These are phyloP conservation scores for Tubiluchus corallicola DNA, from an alignment of 2,888 invertebrate species.

Conservation along the genomic window DNA sequence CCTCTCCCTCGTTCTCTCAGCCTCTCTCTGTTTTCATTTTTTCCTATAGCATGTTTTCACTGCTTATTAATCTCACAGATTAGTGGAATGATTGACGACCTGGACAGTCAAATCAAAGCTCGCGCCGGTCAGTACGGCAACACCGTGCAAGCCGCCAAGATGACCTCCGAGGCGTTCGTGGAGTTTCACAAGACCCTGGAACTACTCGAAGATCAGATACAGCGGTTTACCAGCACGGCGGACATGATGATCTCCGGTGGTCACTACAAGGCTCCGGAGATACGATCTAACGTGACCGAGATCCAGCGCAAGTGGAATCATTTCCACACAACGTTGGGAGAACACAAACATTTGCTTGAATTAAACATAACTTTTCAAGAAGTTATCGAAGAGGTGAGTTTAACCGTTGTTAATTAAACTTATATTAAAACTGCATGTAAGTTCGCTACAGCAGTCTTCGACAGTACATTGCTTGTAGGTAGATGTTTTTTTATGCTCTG, in stretches of 20 bases:
- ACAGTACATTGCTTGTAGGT: too few relatives aligned
- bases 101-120: conserved; percentile 41
- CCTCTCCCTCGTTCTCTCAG: too few relatives aligned
- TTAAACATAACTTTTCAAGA: conserved; percentile 50
- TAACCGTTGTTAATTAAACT: too few relatives aligned
- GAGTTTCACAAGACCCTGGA: conserved; percentile 58
- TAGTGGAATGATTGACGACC: conserved; percentile 46
- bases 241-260: conserved; percentile 35
- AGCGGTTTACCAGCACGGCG: conserved; percentile 45
- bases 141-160: conserved; percentile 46
- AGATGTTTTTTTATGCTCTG: too few relatives aligned
- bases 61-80: conserved; percentile 37
- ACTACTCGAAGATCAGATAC: conserved; percentile 47
- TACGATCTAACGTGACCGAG: conserved; percentile 42
- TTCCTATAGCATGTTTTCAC: too few relatives aligned
- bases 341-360: conserved; percentile 44
- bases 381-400: conserved; percentile 47
- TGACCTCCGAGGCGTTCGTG: conserved; percentile 47
- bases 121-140: conserved; percentile 50
- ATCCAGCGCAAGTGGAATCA: conserved; percentile 46
- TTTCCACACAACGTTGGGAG: conserved; percentile 44
- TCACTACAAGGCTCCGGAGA: conserved; percentile 34
- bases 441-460: too few relatives aligned
- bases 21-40: too few relatives aligned
- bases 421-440: too few relatives aligned